Percentiles rank a stretch among this genome's conserved stretches.
phyloP scores from a whole-genome alignment of 1,140 invertebrate genomes.

The Diabrotica undecimpunctata region DNA sequence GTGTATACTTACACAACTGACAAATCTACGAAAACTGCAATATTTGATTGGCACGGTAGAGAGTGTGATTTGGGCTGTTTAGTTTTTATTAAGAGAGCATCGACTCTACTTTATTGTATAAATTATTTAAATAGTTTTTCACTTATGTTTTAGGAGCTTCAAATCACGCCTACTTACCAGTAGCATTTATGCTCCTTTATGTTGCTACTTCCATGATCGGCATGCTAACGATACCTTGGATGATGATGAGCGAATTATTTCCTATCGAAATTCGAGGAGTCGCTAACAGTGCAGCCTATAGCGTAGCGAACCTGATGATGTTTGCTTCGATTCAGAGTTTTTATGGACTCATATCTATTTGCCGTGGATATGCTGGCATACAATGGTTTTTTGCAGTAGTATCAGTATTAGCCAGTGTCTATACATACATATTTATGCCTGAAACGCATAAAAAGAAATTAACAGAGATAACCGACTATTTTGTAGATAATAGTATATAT shows the following conservation, averaged over 20 bases:
- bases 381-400: slow-evolving; percentile 62
- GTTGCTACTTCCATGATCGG: slow-evolving; percentile 58
- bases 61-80: no score
- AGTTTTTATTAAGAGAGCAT: no score
- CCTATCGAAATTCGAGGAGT: slow-evolving; percentile 59
- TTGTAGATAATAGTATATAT: slow-evolving; percentile 47
- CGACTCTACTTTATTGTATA: no score
- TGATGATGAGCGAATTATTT: slow-evolving; percentile 61
- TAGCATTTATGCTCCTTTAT: slow-evolving; percentile 28
- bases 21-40: no score
- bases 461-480: slow-evolving; percentile 64
- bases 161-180: slow-evolving; percentile 29
- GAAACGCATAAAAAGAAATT: slow-evolving; percentile 70
- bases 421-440: slow-evolving; percentile 61
- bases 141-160: slow-evolving; percentile 25
- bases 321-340: slow-evolving; percentile 54
- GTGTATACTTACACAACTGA: no score
- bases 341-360: slow-evolving; percentile 40
- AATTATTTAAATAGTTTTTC: no score
- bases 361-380: slow-evolving; percentile 32
- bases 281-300: slow-evolving; percentile 47
- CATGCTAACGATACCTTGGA: slow-evolving; percentile 59
- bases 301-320: slow-evolving; percentile 54
- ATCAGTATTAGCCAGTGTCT: slow-evolving; percentile 55
- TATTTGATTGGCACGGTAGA: no score